Evolutionary conservation across 2,888 invertebrate species (phyloP), one percentile per base, ranked within the genome.

Genomic region (Parnassius orleans): DNA sequence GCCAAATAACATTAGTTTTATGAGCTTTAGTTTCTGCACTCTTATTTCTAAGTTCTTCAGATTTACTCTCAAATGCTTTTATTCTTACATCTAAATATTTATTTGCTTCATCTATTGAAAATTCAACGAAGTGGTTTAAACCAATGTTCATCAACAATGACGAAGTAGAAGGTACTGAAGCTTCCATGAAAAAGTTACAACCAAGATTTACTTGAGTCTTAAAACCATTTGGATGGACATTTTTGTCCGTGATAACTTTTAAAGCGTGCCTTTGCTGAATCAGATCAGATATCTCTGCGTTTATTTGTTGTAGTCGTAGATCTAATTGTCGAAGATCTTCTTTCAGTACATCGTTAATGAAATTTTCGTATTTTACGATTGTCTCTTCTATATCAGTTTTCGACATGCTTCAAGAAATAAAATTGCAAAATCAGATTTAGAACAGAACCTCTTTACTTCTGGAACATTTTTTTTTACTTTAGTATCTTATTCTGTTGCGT

Each of bases 131-230:
- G 73, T 95, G 93, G 59, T 95, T 95, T 70, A 95, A 93, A 0
- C 97, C 97, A 65, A 97, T 87, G 76, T 95, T 93, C 33, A 97
- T 92, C 33, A 95, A 86, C 57, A 97, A 93, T 50, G 84, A 92
- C 0, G 94, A 93, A 1, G 94, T 88, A 76, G 96, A 94, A 57
- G 92, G 85, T 58, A 97, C 94, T 60, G 94, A 87, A 0, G 96
- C 96, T 80, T 97, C 95, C 79, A 96, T 94, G 74, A 96, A 97
- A 70, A 97, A 95, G 79, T 95, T 96, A 71, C 95, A 95, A n/a
- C 97, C 97, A 43, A 98, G 85, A 78, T 97, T 96, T 41, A 97
- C 93, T 74, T 90, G 90, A 3, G 85, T 81, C 75, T 90, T 90
- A 57, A 89, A 88, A 2, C 90, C 88, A 19, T 78, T 61, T 7